Evolutionary conservation across 1,140 invertebrate species (phyloP).

Genomic region (Anoplolepis gracilipes): DNA sequence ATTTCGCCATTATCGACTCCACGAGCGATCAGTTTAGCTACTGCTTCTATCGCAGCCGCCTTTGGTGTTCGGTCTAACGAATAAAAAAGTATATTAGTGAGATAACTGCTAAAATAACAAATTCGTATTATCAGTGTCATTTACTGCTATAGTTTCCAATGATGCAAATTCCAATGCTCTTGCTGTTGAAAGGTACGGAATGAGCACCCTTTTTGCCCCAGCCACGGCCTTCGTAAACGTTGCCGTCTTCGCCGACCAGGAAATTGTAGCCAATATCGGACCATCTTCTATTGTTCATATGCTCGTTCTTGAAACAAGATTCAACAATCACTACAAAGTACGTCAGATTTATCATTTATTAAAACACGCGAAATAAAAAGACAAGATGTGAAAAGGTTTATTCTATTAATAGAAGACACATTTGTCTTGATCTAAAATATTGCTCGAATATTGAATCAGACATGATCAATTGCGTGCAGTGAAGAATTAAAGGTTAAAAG

Average conservation of each 20-base stretch:
- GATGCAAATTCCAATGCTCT: constrained; percentile 86
- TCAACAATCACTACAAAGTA: neutral
- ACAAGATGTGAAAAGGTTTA: neutral
- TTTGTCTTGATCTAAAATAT: neutral
- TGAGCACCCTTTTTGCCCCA: constrained; percentile 86
- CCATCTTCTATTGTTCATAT: constrained; percentile 84
- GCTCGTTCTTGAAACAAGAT: constrained; percentile 80
- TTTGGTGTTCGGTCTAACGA: constrained; percentile 84
- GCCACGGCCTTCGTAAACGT: constrained; percentile 87
- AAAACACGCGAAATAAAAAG: neutral
- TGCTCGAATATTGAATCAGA: neutral
- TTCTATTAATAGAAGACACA: constrained; percentile 4
- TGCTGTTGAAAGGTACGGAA: constrained; percentile 82
- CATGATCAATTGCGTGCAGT: neutral
- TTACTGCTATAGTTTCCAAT: constrained; percentile 85
- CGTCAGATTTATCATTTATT: neutral
- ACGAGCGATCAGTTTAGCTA: constrained; percentile 82
- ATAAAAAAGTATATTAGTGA: constrained; percentile 63
- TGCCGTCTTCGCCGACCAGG: constrained; percentile 86
- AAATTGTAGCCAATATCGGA: constrained; percentile 86
- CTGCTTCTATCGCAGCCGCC: constrained; percentile 80
- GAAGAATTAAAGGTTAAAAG: neutral
- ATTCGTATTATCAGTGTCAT: constrained; percentile 23
- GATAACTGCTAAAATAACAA: constrained; percentile 1
- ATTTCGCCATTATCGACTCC: constrained; percentile 81